Evolutionary conservation across 2,113 vertebrate genomes (phyloP).

Genomic region (Actenoides hombroni): DNA sequence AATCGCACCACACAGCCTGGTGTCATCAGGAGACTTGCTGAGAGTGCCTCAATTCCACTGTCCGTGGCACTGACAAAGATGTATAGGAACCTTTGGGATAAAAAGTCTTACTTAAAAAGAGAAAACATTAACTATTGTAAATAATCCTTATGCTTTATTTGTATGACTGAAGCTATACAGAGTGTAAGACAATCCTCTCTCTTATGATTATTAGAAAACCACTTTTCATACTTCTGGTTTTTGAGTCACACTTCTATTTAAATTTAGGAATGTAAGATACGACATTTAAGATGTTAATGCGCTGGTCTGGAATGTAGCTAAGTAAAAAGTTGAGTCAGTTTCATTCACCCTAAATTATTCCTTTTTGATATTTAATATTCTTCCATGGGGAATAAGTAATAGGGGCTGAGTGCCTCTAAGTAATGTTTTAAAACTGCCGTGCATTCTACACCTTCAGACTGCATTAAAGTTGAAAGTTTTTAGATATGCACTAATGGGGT

Average conservation of each 20-base stretch:
- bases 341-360: background rate
- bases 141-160: background rate
- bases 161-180: background rate
- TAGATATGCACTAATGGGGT: background rate
- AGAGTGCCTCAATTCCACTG: background rate
- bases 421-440: background rate
- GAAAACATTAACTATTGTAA: background rate
- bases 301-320: background rate
- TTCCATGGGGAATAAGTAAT: background rate
- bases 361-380: background rate
- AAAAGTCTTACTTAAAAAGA: background rate
- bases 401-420: slow-evolving; percentile 21
- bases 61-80: background rate
- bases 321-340: background rate
- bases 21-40: background rate
- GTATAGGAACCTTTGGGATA: background rate
- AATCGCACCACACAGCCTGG: background rate
- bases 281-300: background rate
- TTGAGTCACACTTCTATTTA: background rate
- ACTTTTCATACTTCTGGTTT: background rate
- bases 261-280: background rate
- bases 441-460: background rate
- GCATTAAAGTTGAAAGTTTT: background rate
- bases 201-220: background rate
- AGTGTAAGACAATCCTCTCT: background rate